A percentile compares a stretch with the other conserved stretches of the same genome.
Evolutionary conservation across 2,888 invertebrate genomes (phyloP).

Genomic region (Pachydiplax longipennis): DNA sequence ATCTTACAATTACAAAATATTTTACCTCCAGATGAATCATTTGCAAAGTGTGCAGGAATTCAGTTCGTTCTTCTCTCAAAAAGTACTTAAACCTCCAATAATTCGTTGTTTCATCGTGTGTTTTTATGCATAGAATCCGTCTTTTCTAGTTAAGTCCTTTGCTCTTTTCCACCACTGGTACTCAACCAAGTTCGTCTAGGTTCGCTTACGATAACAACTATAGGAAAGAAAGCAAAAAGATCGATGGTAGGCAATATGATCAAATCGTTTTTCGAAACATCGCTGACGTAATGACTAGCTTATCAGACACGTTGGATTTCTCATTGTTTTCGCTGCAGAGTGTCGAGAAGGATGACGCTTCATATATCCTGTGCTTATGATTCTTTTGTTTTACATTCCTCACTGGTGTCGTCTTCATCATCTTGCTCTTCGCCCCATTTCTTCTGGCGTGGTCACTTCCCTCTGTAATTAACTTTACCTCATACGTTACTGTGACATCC

Average conservation of each 20-base stretch:
- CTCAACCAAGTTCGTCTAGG: not conserved
- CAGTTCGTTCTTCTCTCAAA: too few species aligned
- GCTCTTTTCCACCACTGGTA: not conserved
- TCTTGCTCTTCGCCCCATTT: not conserved
- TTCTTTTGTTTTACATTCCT: constrained; percentile 29
- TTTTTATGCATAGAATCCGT: not conserved
- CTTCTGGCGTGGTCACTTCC: too few species aligned
- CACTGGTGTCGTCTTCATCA: not conserved
- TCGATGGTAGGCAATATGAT: not conserved
- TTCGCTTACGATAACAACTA: not conserved
- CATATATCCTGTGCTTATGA: not conserved
- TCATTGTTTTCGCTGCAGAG: constrained; percentile 21
- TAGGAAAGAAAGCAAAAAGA: not conserved
- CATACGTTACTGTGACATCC: too few species aligned
- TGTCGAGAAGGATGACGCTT: not conserved
- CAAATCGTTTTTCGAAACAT: constrained; percentile 27
- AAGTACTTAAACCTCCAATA: too few species aligned
- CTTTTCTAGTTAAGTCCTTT: not conserved
- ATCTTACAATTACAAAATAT: too few species aligned
- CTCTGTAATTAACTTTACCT: too few species aligned
- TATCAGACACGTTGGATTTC: constrained; percentile 19
- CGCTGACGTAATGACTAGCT: constrained; percentile 19
- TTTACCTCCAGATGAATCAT: too few species aligned
- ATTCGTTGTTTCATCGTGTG: too few species aligned
- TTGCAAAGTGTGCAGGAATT: too few species aligned